Evolutionary conservation across 2,888 invertebrate genomes (phyloP).

Genomic region (Leucania comma): DNA sequence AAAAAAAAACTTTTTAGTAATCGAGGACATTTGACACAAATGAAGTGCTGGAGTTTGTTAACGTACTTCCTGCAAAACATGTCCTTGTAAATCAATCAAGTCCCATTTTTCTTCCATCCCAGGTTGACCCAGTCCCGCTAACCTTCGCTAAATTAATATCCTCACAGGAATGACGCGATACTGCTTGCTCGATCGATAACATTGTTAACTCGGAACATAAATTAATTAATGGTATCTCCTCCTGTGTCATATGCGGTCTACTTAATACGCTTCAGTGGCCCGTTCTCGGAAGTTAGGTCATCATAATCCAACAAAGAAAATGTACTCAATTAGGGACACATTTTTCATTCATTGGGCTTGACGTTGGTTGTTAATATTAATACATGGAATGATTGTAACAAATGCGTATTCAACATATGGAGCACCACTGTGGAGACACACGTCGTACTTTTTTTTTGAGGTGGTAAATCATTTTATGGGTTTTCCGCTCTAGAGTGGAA

Average conservation of each 20-base stretch:
- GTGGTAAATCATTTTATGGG: too few species aligned
- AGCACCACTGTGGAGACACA: too few species aligned
- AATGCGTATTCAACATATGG: not conserved
- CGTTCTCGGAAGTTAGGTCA: constrained; percentile 52
- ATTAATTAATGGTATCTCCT: constrained; percentile 61
- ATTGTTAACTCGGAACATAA: constrained; percentile 64
- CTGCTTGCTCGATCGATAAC: constrained; percentile 59
- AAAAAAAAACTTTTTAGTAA: too few species aligned
- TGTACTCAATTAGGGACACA: constrained; percentile 29
- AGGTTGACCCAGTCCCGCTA: constrained; percentile 43
- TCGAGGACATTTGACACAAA: too few species aligned
- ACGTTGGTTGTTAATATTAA: constrained; percentile 8
- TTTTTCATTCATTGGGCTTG: constrained; percentile 37
- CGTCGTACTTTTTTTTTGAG: too few species aligned
- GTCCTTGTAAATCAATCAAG: not conserved
- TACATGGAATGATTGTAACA: not conserved
- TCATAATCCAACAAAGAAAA: constrained; percentile 51
- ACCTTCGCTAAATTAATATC: constrained; percentile 60
- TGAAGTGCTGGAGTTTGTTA: too few species aligned
- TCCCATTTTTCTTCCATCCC: constrained; percentile 16
- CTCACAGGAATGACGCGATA: constrained; percentile 48
- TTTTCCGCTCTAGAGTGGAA: too few species aligned
- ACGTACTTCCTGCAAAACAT: not conserved
- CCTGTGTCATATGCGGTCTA: constrained; percentile 57
- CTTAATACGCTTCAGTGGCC: constrained; percentile 34